Percentiles rank a stretch among this genome's conserved stretches.
These are phyloP conservation scores for Pheosia gnoma DNA, from an alignment of 2,888 invertebrate species.

Conservation along the genomic window DNA sequence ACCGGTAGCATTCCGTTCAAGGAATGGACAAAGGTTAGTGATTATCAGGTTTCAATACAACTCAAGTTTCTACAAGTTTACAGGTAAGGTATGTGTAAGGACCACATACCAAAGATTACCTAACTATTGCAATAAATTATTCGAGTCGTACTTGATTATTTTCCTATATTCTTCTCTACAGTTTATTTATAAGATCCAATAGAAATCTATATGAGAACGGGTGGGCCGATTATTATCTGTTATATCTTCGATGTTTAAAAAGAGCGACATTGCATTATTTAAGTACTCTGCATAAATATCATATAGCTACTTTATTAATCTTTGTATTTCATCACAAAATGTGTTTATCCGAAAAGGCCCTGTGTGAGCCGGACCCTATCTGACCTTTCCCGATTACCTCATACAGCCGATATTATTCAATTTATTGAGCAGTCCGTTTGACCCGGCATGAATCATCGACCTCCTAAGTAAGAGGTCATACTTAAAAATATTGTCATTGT, in stretches of 20 bases:
- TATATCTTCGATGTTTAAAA: too few relatives aligned
- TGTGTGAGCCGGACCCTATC: not conserved
- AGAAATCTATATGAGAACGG: too few relatives aligned
- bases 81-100: not conserved
- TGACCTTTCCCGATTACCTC: slow-evolving; percentile 3
- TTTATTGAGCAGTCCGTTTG: not conserved
- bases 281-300: not conserved
- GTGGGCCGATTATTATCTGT: too few relatives aligned
- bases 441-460: slow-evolving; percentile 2
- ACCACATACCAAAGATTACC: not conserved
- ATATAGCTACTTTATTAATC: not conserved
- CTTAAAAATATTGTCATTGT: slow-evolving; percentile 1
- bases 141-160: too few relatives aligned
- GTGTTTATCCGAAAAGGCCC: not conserved
- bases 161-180: too few relatives aligned
- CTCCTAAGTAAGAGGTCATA: not conserved
- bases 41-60: slow-evolving; percentile 4
- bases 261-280: not conserved
- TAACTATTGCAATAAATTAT: not conserved
- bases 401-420: not conserved
- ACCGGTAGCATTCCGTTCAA: not conserved
- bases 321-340: slow-evolving; percentile 1
- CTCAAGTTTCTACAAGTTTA: slow-evolving; percentile 2
- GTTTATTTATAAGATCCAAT: too few relatives aligned
- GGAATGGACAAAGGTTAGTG: slow-evolving; percentile 4